Base-by-base conservation (phyloP, 2,113 vertebrate species). In the Dipodomys ordii region DNA sequence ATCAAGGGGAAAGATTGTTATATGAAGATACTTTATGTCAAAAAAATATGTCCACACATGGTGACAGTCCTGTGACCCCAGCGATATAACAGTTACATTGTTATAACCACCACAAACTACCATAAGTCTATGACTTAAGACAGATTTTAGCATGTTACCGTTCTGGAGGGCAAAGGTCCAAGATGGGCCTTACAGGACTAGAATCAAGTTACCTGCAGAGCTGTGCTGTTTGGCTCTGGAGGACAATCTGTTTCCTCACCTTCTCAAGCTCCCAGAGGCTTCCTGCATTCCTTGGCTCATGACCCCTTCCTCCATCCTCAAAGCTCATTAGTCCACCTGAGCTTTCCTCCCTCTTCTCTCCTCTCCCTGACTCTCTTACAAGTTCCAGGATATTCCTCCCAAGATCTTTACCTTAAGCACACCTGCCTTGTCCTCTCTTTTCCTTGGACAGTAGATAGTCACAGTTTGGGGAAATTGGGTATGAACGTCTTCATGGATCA, bases 311-410 rank as follows among this genome's bases (percentile, higher is more conserved):
- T 88, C 57, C 16, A 39, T 32, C 57, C 73, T 46, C 65, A 30
- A 19, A 87, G 60, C 23, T 25, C 18, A 6, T 1, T 11, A 27
- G 79, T 74, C n/a, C n/a, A 25, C 20, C 2, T 32, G 13, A 23
- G 39, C 30, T 25, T 49, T 30, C 28, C 20, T 46, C 10, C 27
- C 23, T 32, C 25, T 20, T 74, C 25, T 62, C 13, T 23, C 4
- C 23, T 6, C 44, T 8, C 11, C 3, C 13, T 30, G 7, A 27
- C 9, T 27, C 60, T 44, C 28, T 12, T 13, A 0, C 0, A 13
- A 69, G 44, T 16, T 57, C 72, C 8, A 0, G 32, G 49, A 5
- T 5, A 35, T 57, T 57, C 83, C n/a, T 22, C 74, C 44, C 32
- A 28, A 22, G 23, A 62, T 49, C 28, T 69, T 78, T 30, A 23